Percentiles rank a stretch among this genome's conserved stretches.
These are phyloP conservation scores for Brachyhypopomus gauderio DNA, from an alignment of 2,113 vertebrate genomes.

Conservation along the genomic window DNA sequence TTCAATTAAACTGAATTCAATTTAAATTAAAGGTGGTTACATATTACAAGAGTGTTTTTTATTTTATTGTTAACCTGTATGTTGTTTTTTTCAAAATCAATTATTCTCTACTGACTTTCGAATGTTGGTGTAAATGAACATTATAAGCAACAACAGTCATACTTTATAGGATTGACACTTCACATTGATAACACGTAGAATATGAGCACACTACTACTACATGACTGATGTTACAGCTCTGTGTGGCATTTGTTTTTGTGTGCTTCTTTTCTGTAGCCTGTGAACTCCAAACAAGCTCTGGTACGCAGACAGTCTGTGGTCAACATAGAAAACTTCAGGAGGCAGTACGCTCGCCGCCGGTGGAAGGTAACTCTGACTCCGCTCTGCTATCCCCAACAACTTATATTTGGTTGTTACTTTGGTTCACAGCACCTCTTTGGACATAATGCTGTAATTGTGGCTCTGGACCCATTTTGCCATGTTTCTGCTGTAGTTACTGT, in stretches of 20 bases:
- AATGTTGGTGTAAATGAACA: not conserved
- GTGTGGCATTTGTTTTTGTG: conserved; percentile 10
- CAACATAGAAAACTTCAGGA: conserved; percentile 94
- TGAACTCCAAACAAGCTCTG: conserved; percentile 84
- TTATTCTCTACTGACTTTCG: not conserved
- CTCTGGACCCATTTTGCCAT: not conserved
- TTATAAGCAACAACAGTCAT: not conserved
- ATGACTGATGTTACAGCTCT: not conserved
- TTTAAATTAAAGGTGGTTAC: too few species aligned
- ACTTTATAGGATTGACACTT: not conserved
- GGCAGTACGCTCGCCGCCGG: conserved; percentile 84
- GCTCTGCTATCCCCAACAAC: not conserved
- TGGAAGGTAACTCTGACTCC: conserved; percentile 84
- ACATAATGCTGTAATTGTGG: not conserved
- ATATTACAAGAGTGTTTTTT: too few species aligned
- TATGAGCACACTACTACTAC: not conserved
- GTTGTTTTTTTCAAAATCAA: too few species aligned
- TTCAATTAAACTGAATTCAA: not conserved
- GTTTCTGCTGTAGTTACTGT: not conserved
- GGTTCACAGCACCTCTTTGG: not conserved
- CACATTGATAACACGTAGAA: not conserved
- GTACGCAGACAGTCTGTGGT: conserved; percentile 87
- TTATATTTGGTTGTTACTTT: not conserved
- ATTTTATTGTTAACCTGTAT: too few species aligned
- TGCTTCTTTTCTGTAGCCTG: conserved; percentile 75